phyloP scores from a whole-genome alignment of 2,797 vertebrate species.

The Saguinus oedipus region DNA sequence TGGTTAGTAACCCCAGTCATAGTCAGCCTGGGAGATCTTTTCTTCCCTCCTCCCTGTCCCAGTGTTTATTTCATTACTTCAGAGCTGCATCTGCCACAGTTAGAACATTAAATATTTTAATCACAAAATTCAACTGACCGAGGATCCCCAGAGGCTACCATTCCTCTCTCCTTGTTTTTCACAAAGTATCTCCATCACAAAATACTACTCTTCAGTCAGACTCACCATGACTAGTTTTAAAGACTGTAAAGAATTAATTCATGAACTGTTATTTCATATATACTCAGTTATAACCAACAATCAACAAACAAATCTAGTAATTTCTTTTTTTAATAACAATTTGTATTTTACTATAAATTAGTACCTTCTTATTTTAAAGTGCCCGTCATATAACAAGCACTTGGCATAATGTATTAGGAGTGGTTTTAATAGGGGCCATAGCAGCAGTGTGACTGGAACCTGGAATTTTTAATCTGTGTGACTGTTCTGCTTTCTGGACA shows the following conservation, averaged over 20 bases:
- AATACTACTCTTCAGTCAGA: background rate
- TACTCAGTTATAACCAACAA: background rate
- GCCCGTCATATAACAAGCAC: fast-evolving
- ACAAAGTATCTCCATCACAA: background rate
- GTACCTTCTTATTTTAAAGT: background rate
- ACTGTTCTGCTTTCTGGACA: background rate
- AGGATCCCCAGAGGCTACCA: background rate
- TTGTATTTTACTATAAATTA: background rate
- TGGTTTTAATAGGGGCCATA: no score
- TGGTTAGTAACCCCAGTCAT: fast-evolving
- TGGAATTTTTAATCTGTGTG: fast-evolving
- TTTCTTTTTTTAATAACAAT: background rate
- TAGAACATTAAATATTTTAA: background rate
- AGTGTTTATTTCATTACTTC: fast-evolving
- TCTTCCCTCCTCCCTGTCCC: background rate
- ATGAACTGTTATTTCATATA: background rate
- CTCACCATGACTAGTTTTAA: background rate
- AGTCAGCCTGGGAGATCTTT: fast-evolving
- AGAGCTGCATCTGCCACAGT: background rate
- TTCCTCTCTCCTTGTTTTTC: background rate
- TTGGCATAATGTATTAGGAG: background rate
- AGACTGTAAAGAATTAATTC: background rate
- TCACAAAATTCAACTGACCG: background rate
- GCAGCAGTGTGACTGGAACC: fast-evolving
- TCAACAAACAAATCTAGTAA: background rate